Base-by-base conservation (phyloP, 2,888 invertebrate genomes). In the Leptopilina drosophilae region DNA sequence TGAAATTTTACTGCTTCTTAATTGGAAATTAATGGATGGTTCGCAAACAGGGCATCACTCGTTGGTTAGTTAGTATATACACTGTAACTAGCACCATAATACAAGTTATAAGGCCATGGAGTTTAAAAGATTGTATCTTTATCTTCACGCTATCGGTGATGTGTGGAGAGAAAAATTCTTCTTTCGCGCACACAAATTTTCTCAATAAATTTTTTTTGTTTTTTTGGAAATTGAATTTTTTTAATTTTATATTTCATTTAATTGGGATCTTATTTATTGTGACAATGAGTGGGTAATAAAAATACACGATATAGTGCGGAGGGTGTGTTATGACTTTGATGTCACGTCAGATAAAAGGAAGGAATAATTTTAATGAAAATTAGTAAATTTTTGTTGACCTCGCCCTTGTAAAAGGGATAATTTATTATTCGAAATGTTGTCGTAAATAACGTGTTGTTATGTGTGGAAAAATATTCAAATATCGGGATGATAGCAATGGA, bases 1-100 rank as follows among this genome's bases (percentile, higher is more conserved):
- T 91, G 91, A 91, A 91, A 91, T 91, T 91, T 90, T 91, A 91
- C 87, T 89, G 87, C 88, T 85, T 89, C 89, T 90, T 91, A 91
- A 91, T 91, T 91, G 90, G 88, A 89, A 90, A 90, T 89, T 91
- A 91, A 91, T 90, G 89, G 86, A 83, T 84, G 86, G 89, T 88
- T 89, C 84, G 84, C 77, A 82, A 76, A 83, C 78, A 82, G 84
- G 84, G 87, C 87, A 86, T 86, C 85, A 86, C 87, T 88, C 87
- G 85, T 88, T 87, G 85, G 85, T 84, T 81, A 86, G 87, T 87
- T 86, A 84, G 81, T 73, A 64, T 78, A 76, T 53, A 56, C 56
- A 53, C 73, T 73, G 56, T n/a, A 53, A 73, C 53, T 73, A 73
- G 53, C 73, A 53, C 73, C 56, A 56, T 73, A 73, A 73, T 73